Evolutionary conservation across 1,140 invertebrate species (phyloP), one percentile per base, ranked within the genome.

Genomic region (Telenomus remus): DNA sequence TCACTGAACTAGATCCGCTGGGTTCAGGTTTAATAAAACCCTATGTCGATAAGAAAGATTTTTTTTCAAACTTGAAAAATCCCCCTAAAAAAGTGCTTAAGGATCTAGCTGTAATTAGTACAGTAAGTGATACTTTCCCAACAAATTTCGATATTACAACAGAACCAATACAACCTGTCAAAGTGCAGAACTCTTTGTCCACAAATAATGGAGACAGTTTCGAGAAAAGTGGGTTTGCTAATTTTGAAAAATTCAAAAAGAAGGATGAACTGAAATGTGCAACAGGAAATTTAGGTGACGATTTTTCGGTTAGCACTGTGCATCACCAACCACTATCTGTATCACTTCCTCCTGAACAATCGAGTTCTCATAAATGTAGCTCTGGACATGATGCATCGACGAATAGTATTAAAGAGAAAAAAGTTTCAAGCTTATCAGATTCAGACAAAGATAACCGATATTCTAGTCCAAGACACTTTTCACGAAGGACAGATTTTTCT

Each of bases 11-110:
- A 87, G 96, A 97, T 91, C 95, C 96, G 55, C 87, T 97, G 81
- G 95, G 95, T 81, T 96, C 95, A 73, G 95, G 95, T 78, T 91
- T 93, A 84, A 95, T 92, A 87, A 95, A 94, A 87, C 95, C 96
- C 46, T 97, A 96, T 89, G 91, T 97, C 79, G 95, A 97, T 90
- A 96, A 96, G 88, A 96, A 96, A 90, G 95, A 96, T 85, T 97
- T 97, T 89, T 97, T 97, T 90, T 94, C 96, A 89, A 94, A 96
- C 81, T 89, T 97, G 69, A 96, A 96, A 90, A 96, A 96, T 88
- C 95, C 95, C 69, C 94, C 95, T 54, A 96, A 96, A 89, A 96
- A 96, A 89, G 92, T 94, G 13, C 89, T 96, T 46, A 96, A 96
- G 89, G 95, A 96, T 85, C 89, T 96, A 79, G 92, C 92, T 7